Conservation (phyloP, 1,140 invertebrate genomes). For the Octopus sinensis region DNA sequence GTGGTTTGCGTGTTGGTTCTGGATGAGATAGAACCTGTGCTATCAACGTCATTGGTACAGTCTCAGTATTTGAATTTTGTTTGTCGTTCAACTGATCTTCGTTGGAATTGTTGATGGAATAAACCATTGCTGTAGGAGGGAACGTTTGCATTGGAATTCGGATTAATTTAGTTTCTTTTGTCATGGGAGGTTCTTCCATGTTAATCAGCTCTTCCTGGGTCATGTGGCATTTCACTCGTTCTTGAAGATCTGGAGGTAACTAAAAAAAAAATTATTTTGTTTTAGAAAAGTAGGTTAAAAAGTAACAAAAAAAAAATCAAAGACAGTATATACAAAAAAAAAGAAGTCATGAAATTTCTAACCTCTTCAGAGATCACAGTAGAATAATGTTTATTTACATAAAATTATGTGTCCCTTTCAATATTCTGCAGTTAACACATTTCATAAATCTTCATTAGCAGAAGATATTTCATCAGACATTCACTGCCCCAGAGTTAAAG, state of each 20-base stretch:
- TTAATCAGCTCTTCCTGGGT: conserved; percentile 54
- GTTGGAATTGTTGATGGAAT: conserved; percentile 67
- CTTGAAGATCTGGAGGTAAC: conserved; percentile 86
- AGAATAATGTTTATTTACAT: too few relatives aligned
- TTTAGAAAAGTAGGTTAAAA: too few relatives aligned
- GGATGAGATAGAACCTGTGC: conserved; percentile 85
- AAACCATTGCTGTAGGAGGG: conserved; percentile 84
- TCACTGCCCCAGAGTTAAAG: too few relatives aligned
- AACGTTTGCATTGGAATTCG: conserved; percentile 80
- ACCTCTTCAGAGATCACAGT: too few relatives aligned
- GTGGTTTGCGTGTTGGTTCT: conserved; percentile 35
- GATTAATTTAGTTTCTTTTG: conserved; percentile 65
- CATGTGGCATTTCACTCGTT: conserved; percentile 68
- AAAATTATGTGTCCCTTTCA: too few relatives aligned
- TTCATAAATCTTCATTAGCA: too few relatives aligned
- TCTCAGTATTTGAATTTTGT: conserved; percentile 62
- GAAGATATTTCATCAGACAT: too few relatives aligned
- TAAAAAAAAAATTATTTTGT: conserved; percentile 57
- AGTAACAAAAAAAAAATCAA: too few relatives aligned
- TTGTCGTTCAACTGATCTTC: conserved; percentile 33
- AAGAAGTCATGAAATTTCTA: too few relatives aligned
- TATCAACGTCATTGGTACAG: conserved; percentile 88
- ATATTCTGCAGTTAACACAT: too few relatives aligned
- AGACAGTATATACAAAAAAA: too few relatives aligned
- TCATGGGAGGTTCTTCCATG: conserved; percentile 32